Evolutionary conservation across 2,113 vertebrate genomes (phyloP), one percentile per base, ranked within the genome.

Genomic region (Sylvietta virens): DNA sequence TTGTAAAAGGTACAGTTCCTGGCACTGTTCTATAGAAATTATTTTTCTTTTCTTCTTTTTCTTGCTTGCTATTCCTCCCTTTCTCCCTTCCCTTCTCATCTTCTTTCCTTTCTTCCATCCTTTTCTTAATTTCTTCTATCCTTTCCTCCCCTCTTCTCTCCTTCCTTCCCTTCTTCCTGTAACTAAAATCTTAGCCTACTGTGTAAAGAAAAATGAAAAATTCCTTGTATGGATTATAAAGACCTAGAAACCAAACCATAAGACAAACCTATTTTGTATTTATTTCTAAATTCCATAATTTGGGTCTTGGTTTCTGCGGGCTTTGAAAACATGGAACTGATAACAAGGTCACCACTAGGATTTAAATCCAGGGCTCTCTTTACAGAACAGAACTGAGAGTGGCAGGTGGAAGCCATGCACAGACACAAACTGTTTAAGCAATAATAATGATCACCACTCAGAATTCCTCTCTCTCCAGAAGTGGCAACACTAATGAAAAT

Each of bases 351-450:
- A 93, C 48, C 44, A 64, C 47, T 22, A 90, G 70, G 87, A 86
- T 87, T 87, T 91, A 64, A 96, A 95, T 44, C 30, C 57, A 79
- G 61, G 24, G 44, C 45, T 90, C 61, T 74, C 71, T 94, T 65
- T 56, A 64, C 23, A 76, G 86, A 2, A 1, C 45, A 40, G 57
- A 30, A 37, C 9, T 53, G 60, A 82, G 48, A 94, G 66, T 65
- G 84, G 73, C 81, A 95, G 94, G 87, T 85, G 78, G 89, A 81
- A 91, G 84, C 53, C 4, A 4, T 22, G n/a, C 57, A 82, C 66
- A 89, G 84, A 85, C 48, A 72, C 45, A 91, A 81, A 91, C 81
- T 91, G 74, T 50, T 95, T 82, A 92, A 77, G 78, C 73, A 94
- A 57, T 93, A 89, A 84, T 91, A 79, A 79, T 89, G 65, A 96